Base-by-base conservation (phyloP, 92 coral and sea anemone genomes). In the Phenganax marumi region DNA sequence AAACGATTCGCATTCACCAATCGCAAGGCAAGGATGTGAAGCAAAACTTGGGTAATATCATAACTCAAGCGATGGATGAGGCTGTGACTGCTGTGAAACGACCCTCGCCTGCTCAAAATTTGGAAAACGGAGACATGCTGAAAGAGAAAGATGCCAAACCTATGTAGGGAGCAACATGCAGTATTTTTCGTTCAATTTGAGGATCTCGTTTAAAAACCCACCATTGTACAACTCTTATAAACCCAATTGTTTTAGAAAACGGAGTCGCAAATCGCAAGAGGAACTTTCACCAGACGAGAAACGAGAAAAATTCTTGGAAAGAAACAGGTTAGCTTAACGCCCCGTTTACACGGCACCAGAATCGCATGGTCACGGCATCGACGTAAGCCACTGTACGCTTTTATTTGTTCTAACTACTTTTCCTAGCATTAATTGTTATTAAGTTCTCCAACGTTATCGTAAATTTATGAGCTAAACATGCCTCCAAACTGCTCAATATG, bases 261-360 rank as follows among this genome's bases (percentile, higher is more conserved):
- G 98, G 50, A 93, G 94, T 18, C 89, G 98, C 63, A 84, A 92
- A 75, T 79, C 91, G 12, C 97, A 92, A 83, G 98, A 95, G 70
- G 98, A 95, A 50, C 71, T 92, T 51, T 93, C 90, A 75, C 96
- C 98, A 46, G 98, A 95, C 73, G 98, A 92, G 81, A 92, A 97
- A 88, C 86, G 98, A 80, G 88, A 86, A 74, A 91, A 92, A 79
- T 95, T 95, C 72, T 89, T 95, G 76, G 97, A 95, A 88, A 86
- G 98, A 89, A 95, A 95, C 84, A 90, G 97, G 97, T 93, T 71
- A 75, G 89, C 70, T 46, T 8, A n/a, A n/a, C n/a, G n/a, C n/a
- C n/a, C n/a, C n/a, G n/a, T n/a, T n/a, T n/a, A n/a, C n/a, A n/a
- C n/a, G n/a, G n/a, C n/a, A n/a, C n/a, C n/a, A n/a, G n/a, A n/a